These are phyloP conservation scores for Umimayanthus chanpuru DNA, from an alignment of 92 coral and sea anemone species.

Conservation along the genomic window DNA sequence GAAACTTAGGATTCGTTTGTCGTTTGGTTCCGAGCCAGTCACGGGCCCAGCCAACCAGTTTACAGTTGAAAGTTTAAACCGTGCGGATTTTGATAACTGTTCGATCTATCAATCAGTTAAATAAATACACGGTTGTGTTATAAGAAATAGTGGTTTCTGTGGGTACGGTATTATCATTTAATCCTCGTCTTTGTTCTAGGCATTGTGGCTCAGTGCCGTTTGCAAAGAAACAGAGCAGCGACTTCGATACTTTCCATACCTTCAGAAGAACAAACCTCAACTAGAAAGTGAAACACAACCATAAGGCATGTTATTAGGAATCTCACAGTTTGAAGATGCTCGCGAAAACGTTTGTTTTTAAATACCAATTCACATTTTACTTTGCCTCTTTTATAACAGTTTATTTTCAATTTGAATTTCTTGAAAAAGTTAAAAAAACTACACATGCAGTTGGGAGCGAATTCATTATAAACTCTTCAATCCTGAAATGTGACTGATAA, in stretches of 20 bases:
- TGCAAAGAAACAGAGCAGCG: not conserved
- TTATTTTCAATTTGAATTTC: too few species aligned
- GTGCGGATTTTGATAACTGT: too few species aligned
- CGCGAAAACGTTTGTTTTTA: too few species aligned
- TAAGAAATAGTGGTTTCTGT: not conserved
- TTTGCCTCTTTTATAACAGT: too few species aligned
- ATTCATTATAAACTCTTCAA: too few species aligned
- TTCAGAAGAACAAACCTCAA: not conserved
- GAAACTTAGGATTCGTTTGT: not conserved
- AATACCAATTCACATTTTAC: too few species aligned
- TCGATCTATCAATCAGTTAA: too few species aligned
- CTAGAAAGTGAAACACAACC: not conserved
- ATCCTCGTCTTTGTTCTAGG: not conserved
- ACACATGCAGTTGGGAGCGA: not conserved
- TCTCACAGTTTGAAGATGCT: too few species aligned
- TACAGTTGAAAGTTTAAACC: not conserved
- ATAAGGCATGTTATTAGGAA: not conserved
- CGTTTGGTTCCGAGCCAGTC: too few species aligned
- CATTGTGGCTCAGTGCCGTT: not conserved
- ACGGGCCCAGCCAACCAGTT: not conserved
- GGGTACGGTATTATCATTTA: not conserved
- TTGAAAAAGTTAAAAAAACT: not conserved
- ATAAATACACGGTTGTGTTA: too few species aligned
- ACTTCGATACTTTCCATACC: not conserved
- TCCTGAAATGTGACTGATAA: too few species aligned